Conservation (phyloP, 2,113 vertebrate genomes). For the Lates calcarifer region DNA sequence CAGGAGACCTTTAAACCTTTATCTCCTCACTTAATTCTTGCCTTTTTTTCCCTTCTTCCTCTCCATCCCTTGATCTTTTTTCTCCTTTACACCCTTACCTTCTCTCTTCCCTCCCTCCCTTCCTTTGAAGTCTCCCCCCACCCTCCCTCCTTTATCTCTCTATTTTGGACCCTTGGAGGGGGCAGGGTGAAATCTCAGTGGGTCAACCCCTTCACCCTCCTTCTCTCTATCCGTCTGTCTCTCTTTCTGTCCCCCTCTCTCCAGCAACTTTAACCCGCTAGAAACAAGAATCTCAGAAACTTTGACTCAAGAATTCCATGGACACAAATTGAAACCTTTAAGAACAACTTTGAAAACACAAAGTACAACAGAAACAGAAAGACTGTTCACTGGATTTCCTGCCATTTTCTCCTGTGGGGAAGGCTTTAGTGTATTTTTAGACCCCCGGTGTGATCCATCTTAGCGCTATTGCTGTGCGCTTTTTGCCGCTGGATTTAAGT, state of each 20-base stretch:
- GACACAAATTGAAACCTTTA: slow-evolving; percentile 15
- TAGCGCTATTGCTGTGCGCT: slow-evolving; percentile 9
- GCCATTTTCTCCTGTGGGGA: slow-evolving; percentile 29
- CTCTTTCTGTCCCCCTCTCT: slow-evolving; percentile 38
- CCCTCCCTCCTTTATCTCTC: slow-evolving; percentile 34
- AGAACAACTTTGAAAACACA: slow-evolving; percentile 2
- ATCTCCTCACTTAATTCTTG: slow-evolving; percentile 11
- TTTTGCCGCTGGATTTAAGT: slow-evolving; percentile 40
- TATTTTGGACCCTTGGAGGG: slow-evolving; percentile 71
- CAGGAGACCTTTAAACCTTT: slow-evolving; percentile 30
- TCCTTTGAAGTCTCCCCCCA: neutral
- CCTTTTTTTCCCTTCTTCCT: slow-evolving; percentile 3
- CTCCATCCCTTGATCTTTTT: slow-evolving; percentile 30
- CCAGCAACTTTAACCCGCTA: slow-evolving; percentile 4
- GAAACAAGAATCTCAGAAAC: slow-evolving; percentile 37
- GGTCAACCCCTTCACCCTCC: slow-evolving; percentile 44
- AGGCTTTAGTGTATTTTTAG: slow-evolving; percentile 65
- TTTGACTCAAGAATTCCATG: slow-evolving; percentile 10
- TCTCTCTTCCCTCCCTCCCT: neutral
- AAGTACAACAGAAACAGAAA: neutral
- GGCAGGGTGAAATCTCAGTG: slow-evolving; percentile 49
- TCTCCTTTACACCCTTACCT: neutral
- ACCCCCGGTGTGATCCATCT: slow-evolving; percentile 50
- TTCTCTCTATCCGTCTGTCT: slow-evolving; percentile 22
- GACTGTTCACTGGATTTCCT: slow-evolving; percentile 8